These are phyloP conservation scores for Salminus brasiliensis DNA, from an alignment of 2,113 vertebrate species.

Conservation along the genomic window DNA sequence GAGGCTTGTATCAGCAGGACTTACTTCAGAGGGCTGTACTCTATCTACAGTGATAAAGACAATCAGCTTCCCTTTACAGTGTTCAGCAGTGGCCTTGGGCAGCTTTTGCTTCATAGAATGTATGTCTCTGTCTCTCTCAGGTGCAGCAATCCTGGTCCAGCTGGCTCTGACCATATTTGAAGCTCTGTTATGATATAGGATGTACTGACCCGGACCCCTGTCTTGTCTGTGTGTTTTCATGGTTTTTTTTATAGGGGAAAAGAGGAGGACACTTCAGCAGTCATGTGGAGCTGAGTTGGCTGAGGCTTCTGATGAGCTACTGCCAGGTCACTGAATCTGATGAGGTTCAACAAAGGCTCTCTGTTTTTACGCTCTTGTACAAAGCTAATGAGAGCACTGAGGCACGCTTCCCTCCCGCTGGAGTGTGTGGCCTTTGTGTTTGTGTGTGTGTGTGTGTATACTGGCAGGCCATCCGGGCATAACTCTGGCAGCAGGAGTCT, in stretches of 20 bases:
- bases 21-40: neutral
- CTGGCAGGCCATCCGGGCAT: conserved; percentile 86
- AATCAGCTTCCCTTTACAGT: conserved; percentile 22
- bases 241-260: neutral
- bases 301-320: conserved; percentile 44
- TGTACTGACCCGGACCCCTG: neutral
- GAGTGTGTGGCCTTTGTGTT: neutral
- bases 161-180: conserved; percentile 69
- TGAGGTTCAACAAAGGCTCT: conserved; percentile 48
- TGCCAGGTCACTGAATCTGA: conserved; percentile 43
- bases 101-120: conserved; percentile 11
- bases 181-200: neutral
- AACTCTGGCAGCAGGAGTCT: conserved; percentile 95
- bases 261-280: conserved; percentile 15
- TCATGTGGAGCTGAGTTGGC: conserved; percentile 49
- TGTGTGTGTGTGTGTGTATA: conserved; percentile 3
- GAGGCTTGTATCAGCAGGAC: neutral
- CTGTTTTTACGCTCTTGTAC: conserved; percentile 31
- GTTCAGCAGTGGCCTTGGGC: conserved; percentile 36
- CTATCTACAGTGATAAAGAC: conserved; percentile 47
- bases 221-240: neutral
- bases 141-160: conserved; percentile 73
- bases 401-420: conserved; percentile 32
- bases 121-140: conserved; percentile 56
- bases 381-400: conserved; percentile 50